Evolutionary conservation across 1,140 invertebrate genomes (phyloP).

Genomic region (Drosophila kepulauana): DNA sequence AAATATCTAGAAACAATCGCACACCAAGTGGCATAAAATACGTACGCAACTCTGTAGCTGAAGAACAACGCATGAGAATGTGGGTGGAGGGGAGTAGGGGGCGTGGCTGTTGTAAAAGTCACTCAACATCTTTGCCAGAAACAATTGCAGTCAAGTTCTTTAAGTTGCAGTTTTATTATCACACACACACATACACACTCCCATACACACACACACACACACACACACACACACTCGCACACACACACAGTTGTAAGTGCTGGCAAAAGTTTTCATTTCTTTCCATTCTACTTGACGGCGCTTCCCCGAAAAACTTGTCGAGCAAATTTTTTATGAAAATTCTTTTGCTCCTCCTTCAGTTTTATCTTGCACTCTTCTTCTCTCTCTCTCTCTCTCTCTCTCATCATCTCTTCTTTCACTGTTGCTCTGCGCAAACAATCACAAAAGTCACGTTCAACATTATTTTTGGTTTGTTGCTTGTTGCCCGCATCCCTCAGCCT

Average conservation of each 20-base stretch:
- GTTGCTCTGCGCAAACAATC: slow-evolving; percentile 66
- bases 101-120: slow-evolving; percentile 69
- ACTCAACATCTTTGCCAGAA: slow-evolving; percentile 76
- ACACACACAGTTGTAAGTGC: slow-evolving; percentile 18
- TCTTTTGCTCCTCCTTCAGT: slow-evolving; percentile 52
- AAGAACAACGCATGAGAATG: slow-evolving; percentile 25
- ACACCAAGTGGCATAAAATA: slow-evolving; percentile 32
- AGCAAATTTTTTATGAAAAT: slow-evolving; percentile 82
- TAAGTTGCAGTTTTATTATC: slow-evolving; percentile 81
- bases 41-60: slow-evolving; percentile 59
- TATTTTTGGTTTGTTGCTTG: slow-evolving; percentile 83
- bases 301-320: slow-evolving; percentile 65
- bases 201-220: slow-evolving; percentile 13
- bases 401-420: slow-evolving; percentile 1
- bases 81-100: not conserved
- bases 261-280: slow-evolving; percentile 75
- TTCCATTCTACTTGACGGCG: slow-evolving; percentile 58
- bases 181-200: slow-evolving; percentile 43
- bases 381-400: not conserved
- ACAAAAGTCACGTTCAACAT: slow-evolving; percentile 83
- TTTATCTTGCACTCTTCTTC: not conserved
- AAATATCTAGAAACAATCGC: slow-evolving; percentile 75
- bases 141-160: slow-evolving; percentile 82
- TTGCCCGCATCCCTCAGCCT: slow-evolving; percentile 44
- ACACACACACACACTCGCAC: not conserved